phyloP scores from a whole-genome alignment of 2,888 invertebrate species.

The Xiphydria camelus region DNA sequence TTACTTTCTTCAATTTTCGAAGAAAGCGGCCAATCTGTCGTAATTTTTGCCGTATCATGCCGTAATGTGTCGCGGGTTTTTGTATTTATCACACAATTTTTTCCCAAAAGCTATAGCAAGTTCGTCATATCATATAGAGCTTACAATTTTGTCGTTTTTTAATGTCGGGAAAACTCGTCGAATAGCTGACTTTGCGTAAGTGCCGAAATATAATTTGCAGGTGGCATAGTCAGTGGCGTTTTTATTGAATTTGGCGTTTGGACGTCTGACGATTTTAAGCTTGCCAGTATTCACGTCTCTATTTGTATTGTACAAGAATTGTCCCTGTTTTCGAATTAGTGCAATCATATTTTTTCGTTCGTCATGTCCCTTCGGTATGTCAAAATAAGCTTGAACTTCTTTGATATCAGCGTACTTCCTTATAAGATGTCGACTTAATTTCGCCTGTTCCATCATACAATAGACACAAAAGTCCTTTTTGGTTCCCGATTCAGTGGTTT shows the following conservation, averaged over 20 bases:
- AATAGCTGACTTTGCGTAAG: constrained; percentile 11
- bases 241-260: constrained; percentile 10
- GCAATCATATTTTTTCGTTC: constrained; percentile 14
- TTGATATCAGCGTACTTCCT: constrained; percentile 8
- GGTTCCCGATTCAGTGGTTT: neutral
- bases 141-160: constrained; percentile 9
- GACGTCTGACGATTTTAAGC: constrained; percentile 10
- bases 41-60: constrained; percentile 20
- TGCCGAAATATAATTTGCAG: constrained; percentile 12
- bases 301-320: constrained; percentile 12
- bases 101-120: constrained; percentile 18
- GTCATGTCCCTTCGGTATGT: constrained; percentile 3
- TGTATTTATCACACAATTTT: constrained; percentile 18
- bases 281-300: constrained; percentile 12
- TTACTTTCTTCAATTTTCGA: constrained; percentile 5
- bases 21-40: constrained; percentile 19
- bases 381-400: constrained; percentile 13
- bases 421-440: constrained; percentile 17
- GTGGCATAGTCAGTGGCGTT: constrained; percentile 13
- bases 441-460: constrained; percentile 16
- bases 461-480: constrained; percentile 18
- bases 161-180: constrained; percentile 16
- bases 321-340: constrained; percentile 14
- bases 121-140: constrained; percentile 17
- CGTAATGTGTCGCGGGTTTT: constrained; percentile 14